A percentile compares a stretch with the other conserved stretches of the same genome.
phyloP scores from a whole-genome alignment of 2,113 vertebrate genomes.

The Hystrix cristata region DNA sequence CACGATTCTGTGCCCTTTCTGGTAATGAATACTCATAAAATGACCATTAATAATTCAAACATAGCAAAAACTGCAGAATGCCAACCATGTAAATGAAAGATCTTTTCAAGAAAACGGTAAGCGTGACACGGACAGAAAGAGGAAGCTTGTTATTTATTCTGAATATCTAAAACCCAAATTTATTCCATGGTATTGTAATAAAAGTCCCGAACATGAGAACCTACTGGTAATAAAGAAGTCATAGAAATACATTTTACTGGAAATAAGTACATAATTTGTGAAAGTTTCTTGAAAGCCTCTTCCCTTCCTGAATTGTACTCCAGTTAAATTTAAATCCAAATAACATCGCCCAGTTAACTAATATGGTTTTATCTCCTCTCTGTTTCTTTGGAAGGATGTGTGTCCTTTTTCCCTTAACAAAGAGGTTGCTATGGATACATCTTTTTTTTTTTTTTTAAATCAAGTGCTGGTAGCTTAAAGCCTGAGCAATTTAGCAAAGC shows the following conservation, averaged over 20 bases:
- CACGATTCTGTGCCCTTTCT: background rate
- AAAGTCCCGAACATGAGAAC: background rate
- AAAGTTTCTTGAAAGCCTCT: constrained; percentile 55
- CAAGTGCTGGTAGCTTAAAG: constrained; percentile 78
- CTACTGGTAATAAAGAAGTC: constrained; percentile 9
- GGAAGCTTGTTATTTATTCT: background rate
- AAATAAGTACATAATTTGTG: background rate
- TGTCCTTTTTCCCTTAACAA: constrained; percentile 78
- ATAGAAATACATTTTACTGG: background rate
- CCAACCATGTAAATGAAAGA: background rate
- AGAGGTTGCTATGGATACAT: constrained; percentile 86
- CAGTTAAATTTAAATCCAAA: constrained; percentile 48
- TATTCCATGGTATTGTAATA: constrained; percentile 16
- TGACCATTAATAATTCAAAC: background rate
- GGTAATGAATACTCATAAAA: background rate
- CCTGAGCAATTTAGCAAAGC: constrained; percentile 77
- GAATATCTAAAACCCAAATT: constrained; percentile 37
- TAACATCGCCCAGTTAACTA: constrained; percentile 62
- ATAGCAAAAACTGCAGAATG: background rate
- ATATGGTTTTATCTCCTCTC: constrained; percentile 55
- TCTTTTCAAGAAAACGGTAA: background rate
- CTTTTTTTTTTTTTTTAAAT: constrained; percentile 32
- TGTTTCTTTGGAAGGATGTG: constrained; percentile 73
- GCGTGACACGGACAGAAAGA: background rate
- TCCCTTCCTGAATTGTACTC: constrained; percentile 1